Percentiles rank a stretch among this genome's conserved stretches.
Evolutionary conservation across 2,888 invertebrate genomes (phyloP).

Genomic region (Drosophila eohydei): DNA sequence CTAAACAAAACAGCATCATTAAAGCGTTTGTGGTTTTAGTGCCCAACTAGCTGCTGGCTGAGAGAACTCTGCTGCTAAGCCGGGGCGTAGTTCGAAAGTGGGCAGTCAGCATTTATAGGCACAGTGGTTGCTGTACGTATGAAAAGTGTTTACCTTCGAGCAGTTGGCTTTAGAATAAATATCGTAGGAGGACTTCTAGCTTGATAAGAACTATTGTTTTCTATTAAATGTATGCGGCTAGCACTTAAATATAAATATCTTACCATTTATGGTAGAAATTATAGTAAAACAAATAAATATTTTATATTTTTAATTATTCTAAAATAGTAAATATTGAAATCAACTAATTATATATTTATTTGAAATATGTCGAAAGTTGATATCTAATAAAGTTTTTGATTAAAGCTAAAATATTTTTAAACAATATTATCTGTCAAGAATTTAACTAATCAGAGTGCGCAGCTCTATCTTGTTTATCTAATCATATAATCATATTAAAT

Average conservation of each 20-base stretch:
- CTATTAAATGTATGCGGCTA: not conserved
- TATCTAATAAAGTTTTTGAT: too few species aligned
- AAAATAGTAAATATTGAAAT: too few species aligned
- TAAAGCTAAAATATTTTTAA: too few species aligned
- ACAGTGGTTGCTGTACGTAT: conserved; percentile 30
- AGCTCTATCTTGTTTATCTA: too few species aligned
- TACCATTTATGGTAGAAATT: not conserved
- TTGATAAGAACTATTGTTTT: not conserved
- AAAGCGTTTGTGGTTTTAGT: conserved; percentile 82
- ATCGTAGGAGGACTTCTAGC: too few species aligned
- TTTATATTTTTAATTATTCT: too few species aligned
- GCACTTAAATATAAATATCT: too few species aligned
- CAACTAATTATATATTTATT: too few species aligned
- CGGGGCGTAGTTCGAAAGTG: conserved; percentile 47
- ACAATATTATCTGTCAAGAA: too few species aligned
- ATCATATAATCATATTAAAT: too few species aligned
- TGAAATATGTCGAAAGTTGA: too few species aligned
- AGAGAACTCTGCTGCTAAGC: conserved; percentile 24
- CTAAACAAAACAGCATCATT: conserved; percentile 83
- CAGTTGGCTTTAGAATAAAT: not conserved
- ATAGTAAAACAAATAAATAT: not conserved
- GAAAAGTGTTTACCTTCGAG: not conserved
- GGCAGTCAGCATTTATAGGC: conserved; percentile 38
- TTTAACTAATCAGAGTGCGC: too few species aligned
- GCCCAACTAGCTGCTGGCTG: conserved; percentile 54